phyloP scores from a whole-genome alignment of 2,888 invertebrate genomes.

The Harpalus rubripes region DNA sequence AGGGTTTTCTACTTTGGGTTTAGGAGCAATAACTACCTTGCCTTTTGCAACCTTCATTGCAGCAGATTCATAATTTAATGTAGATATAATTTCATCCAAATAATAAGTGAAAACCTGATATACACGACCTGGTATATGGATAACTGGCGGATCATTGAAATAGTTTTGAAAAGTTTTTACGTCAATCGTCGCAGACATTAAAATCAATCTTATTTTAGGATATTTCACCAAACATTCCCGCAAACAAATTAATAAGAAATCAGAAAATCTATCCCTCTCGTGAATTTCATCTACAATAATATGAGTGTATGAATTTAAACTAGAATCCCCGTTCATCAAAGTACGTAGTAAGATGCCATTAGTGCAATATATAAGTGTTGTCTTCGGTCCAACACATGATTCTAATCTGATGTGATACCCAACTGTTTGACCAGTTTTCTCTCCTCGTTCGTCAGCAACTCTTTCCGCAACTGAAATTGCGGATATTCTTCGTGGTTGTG shows the following conservation, averaged over 20 bases:
- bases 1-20: neutral
- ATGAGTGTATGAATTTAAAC: slow-evolving; percentile 88
- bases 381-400: slow-evolving; percentile 88
- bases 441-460: slow-evolving; percentile 84
- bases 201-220: slow-evolving; percentile 87
- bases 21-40: neutral
- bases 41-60: slow-evolving; percentile 75
- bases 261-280: slow-evolving; percentile 95
- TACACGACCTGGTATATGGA: slow-evolving; percentile 86
- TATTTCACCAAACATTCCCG: slow-evolving; percentile 86
- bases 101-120: slow-evolving; percentile 88
- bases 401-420: slow-evolving; percentile 96
- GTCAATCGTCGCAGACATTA: slow-evolving; percentile 98
- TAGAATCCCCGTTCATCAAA: slow-evolving; percentile 88
- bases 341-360: slow-evolving; percentile 93
- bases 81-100: slow-evolving; percentile 88
- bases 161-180: slow-evolving; percentile 89
- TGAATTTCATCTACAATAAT: slow-evolving; percentile 96
- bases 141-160: slow-evolving; percentile 88
- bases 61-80: slow-evolving; percentile 80
- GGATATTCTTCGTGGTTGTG: slow-evolving; percentile 94
- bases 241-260: slow-evolving; percentile 93
- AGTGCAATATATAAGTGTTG: slow-evolving; percentile 94
- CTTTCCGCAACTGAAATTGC: slow-evolving; percentile 94
- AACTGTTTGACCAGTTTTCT: slow-evolving; percentile 80